Evolutionary conservation across 1,140 invertebrate genomes (phyloP), one percentile per base, ranked within the genome.

Genomic region (Ridgeia piscesae): DNA sequence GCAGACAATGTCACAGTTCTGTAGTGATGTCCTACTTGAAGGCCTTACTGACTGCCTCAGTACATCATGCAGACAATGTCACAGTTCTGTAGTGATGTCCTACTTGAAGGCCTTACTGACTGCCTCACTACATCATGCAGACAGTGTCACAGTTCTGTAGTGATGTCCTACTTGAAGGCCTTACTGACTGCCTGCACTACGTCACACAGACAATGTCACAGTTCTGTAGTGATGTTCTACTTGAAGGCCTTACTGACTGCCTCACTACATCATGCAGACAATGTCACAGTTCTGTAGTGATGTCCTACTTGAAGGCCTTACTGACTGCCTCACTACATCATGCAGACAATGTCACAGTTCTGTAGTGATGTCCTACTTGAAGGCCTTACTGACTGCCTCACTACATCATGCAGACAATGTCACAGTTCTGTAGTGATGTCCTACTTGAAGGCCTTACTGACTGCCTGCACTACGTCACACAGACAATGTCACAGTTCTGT

Each of bases 1-100:
- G n/a, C n/a, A n/a, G n/a, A n/a, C n/a, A n/a, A n/a, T n/a, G n/a
- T 77, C 58, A 77, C 58, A 77, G 58, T 77, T 77, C 58, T 77
- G 58, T 77, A 77, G 58, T 21, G 58, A 21, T 77, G 58, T 31
- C 27, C 58, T 17, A 27, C 58, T 77, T 21, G 17, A 27, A 77
- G 17, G 27, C 58, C 14, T 31, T 21, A 77, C 58, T 77, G 58
- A 21, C 58, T 77, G 27, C 58, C 58, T 4, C n/a, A n/a, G n/a
- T n/a, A n/a, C n/a, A n/a, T n/a, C n/a, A n/a, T n/a, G n/a, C n/a
- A n/a, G n/a, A n/a, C n/a, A n/a, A n/a, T n/a, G n/a, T 77, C 58
- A 77, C 58, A 77, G 58, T 77, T 77, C 58, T 77, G 58, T 77
- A 77, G 58, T 21, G 58, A 21, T 77, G 58, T 31, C 27, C 58